Percentiles rank a stretch among this genome's conserved stretches.
Evolutionary conservation across 2,888 invertebrate species (phyloP).

Genomic region (Drosophila histrio): DNA sequence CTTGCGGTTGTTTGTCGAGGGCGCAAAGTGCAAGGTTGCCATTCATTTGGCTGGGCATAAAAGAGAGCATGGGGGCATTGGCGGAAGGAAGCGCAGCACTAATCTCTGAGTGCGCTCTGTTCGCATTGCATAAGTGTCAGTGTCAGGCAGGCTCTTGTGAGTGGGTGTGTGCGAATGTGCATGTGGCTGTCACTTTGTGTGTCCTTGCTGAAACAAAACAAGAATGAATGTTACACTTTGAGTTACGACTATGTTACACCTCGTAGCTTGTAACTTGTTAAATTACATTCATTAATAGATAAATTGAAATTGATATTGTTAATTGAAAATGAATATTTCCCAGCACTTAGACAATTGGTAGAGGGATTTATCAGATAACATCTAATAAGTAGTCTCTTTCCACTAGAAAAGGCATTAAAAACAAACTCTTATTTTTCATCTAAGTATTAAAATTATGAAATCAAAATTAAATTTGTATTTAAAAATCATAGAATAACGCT

Average conservation of each 20-base stretch:
- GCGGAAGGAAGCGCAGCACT: conserved; percentile 72
- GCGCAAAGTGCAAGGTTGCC: conserved; percentile 74
- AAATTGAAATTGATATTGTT: not conserved
- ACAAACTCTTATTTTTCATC: no score
- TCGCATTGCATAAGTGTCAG: conserved; percentile 74
- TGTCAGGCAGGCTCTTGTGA: conserved; percentile 47
- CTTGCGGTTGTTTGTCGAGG: conserved; percentile 69
- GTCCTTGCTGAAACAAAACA: conserved; percentile 65
- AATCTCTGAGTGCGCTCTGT: conserved; percentile 70
- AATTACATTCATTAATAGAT: not conserved
- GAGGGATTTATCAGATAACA: no score
- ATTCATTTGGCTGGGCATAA: conserved; percentile 63
- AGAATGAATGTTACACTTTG: not conserved
- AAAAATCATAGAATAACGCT: no score
- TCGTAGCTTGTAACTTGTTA: not conserved
- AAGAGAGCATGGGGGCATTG: conserved; percentile 35
- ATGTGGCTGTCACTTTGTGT: conserved; percentile 53
- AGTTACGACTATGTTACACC: conserved; percentile 14
- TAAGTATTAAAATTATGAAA: no score
- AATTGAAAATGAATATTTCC: no score
- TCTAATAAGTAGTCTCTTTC: no score
- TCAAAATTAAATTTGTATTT: no score
- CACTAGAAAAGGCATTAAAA: no score
- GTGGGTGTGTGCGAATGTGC: conserved; percentile 22
- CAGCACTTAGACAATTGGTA: no score